These are phyloP conservation scores for Platyscapa corneri DNA, from an alignment of 1,140 invertebrate genomes.

Conservation along the genomic window DNA sequence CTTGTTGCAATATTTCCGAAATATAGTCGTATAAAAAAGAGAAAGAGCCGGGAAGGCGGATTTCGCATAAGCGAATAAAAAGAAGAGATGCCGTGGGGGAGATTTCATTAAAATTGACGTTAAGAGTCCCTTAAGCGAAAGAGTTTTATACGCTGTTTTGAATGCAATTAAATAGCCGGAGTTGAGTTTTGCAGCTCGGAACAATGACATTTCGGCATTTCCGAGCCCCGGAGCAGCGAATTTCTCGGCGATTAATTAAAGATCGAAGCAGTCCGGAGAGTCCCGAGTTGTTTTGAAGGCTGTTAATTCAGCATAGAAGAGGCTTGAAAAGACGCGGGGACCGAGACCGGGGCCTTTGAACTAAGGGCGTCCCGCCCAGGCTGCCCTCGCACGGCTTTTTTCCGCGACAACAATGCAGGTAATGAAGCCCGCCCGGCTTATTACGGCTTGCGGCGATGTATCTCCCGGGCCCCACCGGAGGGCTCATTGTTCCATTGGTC, in stretches of 20 bases:
- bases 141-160: neutral
- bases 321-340: too few species aligned
- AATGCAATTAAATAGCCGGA: neutral
- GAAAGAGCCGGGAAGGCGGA: too few species aligned
- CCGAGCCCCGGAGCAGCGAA: too few species aligned
- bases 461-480: constrained; percentile 59
- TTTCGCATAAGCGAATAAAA: neutral
- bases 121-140: too few species aligned
- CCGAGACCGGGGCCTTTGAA: constrained; percentile 53
- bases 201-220: constrained; percentile 18
- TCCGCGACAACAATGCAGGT: constrained; percentile 67
- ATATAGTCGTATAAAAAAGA: too few species aligned
- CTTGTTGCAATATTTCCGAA: too few species aligned
- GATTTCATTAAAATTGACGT: neutral
- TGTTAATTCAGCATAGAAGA: constrained; percentile 44
- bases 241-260: constrained; percentile 46
- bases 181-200: neutral
- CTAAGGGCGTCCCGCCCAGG: constrained; percentile 33
- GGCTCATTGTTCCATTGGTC: constrained; percentile 67
- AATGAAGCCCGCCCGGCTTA: constrained; percentile 69
- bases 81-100: neutral
- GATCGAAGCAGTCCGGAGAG: constrained; percentile 2
- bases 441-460: constrained; percentile 68
- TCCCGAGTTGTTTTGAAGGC: constrained; percentile 30
- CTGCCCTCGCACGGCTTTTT: constrained; percentile 50